A percentile compares a stretch with the other conserved stretches of the same genome.
Evolutionary conservation across 1,140 invertebrate species (phyloP).

Genomic region (Platyscapa corneri): DNA sequence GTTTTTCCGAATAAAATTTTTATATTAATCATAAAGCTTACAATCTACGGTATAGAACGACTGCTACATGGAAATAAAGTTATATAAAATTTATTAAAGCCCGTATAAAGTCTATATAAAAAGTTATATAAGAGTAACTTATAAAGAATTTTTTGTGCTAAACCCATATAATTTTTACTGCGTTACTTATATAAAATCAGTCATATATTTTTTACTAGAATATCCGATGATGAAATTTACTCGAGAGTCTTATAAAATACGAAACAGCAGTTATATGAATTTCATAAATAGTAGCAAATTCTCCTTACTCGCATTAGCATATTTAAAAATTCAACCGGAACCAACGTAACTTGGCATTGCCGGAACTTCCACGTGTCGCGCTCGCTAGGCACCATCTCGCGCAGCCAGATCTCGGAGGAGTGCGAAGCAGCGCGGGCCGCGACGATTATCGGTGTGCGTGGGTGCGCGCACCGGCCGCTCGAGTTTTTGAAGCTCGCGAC

Average conservation of each 20-base stretch:
- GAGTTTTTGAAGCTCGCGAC: no score
- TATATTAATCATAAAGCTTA: slow-evolving; percentile 41
- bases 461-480: no score
- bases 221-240: slow-evolving; percentile 33
- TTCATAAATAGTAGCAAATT: slow-evolving; percentile 23
- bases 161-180: slow-evolving; percentile 42
- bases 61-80: slow-evolving; percentile 35
- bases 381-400: no score
- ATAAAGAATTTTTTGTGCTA: slow-evolving; percentile 39
- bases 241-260: slow-evolving; percentile 34
- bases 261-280: slow-evolving; percentile 10
- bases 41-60: slow-evolving; percentile 15
- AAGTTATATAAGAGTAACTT: slow-evolving; percentile 45
- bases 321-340: neutral
- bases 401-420: no score
- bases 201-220: slow-evolving; percentile 35
- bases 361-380: neutral
- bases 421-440: no score
- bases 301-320: neutral
- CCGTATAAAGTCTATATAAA: slow-evolving; percentile 35
- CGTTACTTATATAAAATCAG: slow-evolving; percentile 43
- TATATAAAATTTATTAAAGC: slow-evolving; percentile 45
- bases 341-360: neutral
- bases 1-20: slow-evolving; percentile 38
- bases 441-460: no score